Conservation (phyloP, 2,797 vertebrate species). For the Diplodus puntazzo region DNA sequence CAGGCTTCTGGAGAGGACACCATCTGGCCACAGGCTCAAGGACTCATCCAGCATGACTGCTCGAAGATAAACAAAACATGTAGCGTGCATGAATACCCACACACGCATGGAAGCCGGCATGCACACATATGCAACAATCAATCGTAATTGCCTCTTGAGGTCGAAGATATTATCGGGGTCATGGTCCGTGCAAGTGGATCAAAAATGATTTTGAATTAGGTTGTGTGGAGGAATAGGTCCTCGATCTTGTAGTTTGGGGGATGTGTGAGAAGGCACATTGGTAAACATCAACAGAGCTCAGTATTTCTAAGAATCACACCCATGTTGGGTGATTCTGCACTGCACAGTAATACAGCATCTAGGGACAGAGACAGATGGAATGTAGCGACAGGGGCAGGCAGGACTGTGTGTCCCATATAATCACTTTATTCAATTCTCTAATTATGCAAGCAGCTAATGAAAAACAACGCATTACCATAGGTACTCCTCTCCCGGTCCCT, state of each 20-base stretch:
- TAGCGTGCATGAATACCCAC: conserved; percentile 7
- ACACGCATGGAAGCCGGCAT: neutral
- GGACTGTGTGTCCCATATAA: conserved; percentile 38
- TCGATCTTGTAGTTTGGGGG: conserved; percentile 8
- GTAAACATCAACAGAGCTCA: neutral
- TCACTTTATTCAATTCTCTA: conserved; percentile 31
- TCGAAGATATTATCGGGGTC: conserved; percentile 25
- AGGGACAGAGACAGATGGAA: conserved; percentile 27
- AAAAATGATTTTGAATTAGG: neutral
- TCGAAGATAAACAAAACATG: conserved; percentile 54
- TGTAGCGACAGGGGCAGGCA: conserved; percentile 25
- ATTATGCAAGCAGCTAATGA: conserved; percentile 37
- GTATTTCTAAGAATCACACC: neutral
- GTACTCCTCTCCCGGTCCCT: neutral
- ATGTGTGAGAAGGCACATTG: neutral
- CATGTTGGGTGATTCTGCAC: too few species aligned
- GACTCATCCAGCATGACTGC: conserved; percentile 63
- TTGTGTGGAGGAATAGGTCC: neutral
- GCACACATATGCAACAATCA: conserved; percentile 24
- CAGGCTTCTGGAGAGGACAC: conserved; percentile 67
- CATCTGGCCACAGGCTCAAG: conserved; percentile 69
- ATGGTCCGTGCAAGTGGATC: neutral
- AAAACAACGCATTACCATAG: conserved; percentile 22
- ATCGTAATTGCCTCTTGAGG: conserved; percentile 28
- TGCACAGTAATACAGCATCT: conserved; percentile 5